These are phyloP conservation scores for Opisthocomus hoazin DNA, from an alignment of 2,113 vertebrate genomes.

Conservation along the genomic window DNA sequence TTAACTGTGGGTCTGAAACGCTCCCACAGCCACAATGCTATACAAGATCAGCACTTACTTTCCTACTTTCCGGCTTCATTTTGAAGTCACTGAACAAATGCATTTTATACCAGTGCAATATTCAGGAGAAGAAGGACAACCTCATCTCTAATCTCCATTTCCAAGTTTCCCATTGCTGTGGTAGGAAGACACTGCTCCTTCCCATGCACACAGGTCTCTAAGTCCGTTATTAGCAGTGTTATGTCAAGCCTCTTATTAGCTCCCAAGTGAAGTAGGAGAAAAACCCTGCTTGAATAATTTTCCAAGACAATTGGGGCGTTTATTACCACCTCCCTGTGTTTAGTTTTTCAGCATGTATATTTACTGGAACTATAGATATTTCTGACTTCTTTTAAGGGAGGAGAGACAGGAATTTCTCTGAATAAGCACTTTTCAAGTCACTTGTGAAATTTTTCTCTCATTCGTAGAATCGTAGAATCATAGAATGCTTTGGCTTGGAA, in stretches of 20 bases:
- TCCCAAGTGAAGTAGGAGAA: neutral
- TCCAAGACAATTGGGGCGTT: neutral
- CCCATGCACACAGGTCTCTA: neutral
- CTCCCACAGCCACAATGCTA: neutral
- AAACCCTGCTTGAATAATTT: neutral
- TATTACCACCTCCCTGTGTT: neutral
- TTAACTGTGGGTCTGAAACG: neutral
- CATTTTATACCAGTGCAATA: neutral
- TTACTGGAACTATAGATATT: neutral
- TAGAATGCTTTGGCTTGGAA: too few relatives aligned
- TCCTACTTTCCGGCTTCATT: neutral
- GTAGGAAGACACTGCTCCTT: neutral
- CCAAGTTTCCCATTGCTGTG: neutral
- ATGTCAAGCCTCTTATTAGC: neutral
- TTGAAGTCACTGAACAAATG: neutral
- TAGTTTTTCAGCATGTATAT: neutral
- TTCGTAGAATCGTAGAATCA: too few relatives aligned
- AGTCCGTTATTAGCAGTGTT: neutral
- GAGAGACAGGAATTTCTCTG: neutral
- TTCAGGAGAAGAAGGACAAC: neutral
- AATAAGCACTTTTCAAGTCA: neutral
- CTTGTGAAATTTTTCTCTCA: neutral
- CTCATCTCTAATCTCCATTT: neutral
- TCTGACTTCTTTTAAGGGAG: neutral
- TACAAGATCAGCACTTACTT: neutral